Evolutionary conservation across 1,140 invertebrate species (phyloP), one percentile per base, ranked within the genome.

Genomic region (Homarus americanus): DNA sequence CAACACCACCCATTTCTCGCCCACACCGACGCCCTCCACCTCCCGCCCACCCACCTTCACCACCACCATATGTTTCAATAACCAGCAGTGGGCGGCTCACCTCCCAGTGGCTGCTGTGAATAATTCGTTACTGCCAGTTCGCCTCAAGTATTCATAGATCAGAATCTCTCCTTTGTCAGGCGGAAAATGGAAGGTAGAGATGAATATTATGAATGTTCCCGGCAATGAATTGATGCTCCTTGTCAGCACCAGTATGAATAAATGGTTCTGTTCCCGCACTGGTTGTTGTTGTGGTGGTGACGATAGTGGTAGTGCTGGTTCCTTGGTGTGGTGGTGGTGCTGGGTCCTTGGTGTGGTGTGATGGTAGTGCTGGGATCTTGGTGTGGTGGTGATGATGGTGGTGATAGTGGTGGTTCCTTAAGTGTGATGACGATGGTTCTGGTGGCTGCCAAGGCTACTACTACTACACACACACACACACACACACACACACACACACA

Each of bases 101-200:
- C 63, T 28, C 63, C 63, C 63, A 28, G n/a, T 3, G 24, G 63
- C 24, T 28, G n/a, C 24, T 3, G 24, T 66, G 63, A 66, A 66
- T 66, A 66, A 66, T 66, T 66, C 63, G 63, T 66, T 28, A 4
- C 63, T 66, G 63, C n/a, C 63, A 66, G 63, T n/a, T 66, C 10
- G 63, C n/a, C 28, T 69, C 63, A 28, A 69, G 63, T 69, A 69
- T 69, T 69, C 63, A 69, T 69, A 69, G 63, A 69, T 69, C 63
- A 69, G 63, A 69, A 32, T 69, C 28, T 69, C 63, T 32, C 63
- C 63, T 69, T 69, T 69, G 63, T 69, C 63, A 69, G 63, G 7
- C 4, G 63, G n/a, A 69, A 69, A 69, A 69, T 69, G 63, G 63
- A 3, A 69, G n/a, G 63, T 69, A 28, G 63, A 20, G 63, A 28